These are phyloP conservation scores for Choreutis nemorana DNA, from an alignment of 2,888 invertebrate species.

Conservation along the genomic window DNA sequence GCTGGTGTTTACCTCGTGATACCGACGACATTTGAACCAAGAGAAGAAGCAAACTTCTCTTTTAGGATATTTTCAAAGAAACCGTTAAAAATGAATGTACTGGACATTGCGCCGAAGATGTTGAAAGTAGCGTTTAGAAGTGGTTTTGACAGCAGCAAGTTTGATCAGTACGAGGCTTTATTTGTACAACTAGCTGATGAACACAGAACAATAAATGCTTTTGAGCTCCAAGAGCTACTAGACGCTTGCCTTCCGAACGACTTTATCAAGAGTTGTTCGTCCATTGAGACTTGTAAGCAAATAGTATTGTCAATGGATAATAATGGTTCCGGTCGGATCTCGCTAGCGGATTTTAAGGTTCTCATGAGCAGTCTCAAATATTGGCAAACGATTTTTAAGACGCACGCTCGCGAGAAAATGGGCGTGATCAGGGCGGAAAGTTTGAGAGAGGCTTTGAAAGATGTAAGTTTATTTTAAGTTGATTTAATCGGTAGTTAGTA, in stretches of 20 bases:
- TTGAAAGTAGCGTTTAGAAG: conserved; percentile 70
- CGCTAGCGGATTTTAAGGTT: conserved; percentile 87
- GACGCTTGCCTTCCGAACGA: conserved; percentile 93
- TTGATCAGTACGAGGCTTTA: conserved; percentile 87
- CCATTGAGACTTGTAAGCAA: conserved; percentile 90
- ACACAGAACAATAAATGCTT: conserved; percentile 88
- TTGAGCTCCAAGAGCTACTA: conserved; percentile 87
- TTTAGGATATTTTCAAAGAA: conserved; percentile 82
- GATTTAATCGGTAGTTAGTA: no score
- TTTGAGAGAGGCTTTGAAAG: conserved; percentile 81
- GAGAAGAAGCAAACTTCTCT: conserved; percentile 89
- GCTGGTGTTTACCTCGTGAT: conserved; percentile 84
- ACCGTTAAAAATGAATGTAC: conserved; percentile 76
- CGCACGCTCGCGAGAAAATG: conserved; percentile 89
- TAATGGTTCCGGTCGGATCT: conserved; percentile 80
- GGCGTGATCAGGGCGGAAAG: conserved; percentile 89
- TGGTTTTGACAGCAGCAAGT: conserved; percentile 74
- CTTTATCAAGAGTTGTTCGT: conserved; percentile 93
- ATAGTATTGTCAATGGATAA: conserved; percentile 88
- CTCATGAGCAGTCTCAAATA: conserved; percentile 90
- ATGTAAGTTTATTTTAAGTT: no score
- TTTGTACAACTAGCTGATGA: conserved; percentile 92
- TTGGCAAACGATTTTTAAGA: conserved; percentile 90
- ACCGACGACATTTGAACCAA: conserved; percentile 91
- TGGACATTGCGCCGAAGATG: conserved; percentile 73